A percentile compares a stretch with the other conserved stretches of the same genome.
phyloP scores from a whole-genome alignment of 2,113 vertebrate species.

The Chunga burmeisteri region DNA sequence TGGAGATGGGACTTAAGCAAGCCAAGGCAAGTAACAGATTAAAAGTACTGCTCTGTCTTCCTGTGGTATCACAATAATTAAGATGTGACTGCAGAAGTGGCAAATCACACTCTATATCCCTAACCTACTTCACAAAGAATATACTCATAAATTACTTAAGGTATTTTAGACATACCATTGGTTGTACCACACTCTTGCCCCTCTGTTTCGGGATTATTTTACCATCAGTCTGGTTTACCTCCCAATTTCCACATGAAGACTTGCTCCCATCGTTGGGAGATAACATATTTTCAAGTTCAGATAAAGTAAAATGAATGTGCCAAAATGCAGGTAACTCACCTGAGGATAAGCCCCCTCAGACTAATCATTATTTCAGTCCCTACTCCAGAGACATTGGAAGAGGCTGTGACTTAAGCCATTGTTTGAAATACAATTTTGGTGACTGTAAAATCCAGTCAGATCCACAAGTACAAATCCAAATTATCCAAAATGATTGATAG shows the following conservation, averaged over 20 bases:
- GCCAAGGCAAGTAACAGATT: neutral
- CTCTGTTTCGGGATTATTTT: neutral
- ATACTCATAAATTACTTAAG: neutral
- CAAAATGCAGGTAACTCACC: neutral
- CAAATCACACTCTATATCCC: neutral
- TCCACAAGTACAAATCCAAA: neutral
- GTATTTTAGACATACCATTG: neutral
- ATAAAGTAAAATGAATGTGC: neutral
- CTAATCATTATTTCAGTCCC: neutral
- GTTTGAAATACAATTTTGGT: neutral
- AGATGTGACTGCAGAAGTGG: neutral
- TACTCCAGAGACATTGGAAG: neutral
- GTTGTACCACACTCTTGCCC: neutral
- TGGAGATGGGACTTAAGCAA: neutral
- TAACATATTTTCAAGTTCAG: neutral
- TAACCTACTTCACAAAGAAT: neutral
- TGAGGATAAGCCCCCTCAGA: neutral
- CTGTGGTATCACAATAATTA: neutral
- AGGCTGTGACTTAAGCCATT: neutral
- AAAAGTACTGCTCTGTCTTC: neutral
- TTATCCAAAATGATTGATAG: neutral
- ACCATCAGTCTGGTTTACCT: neutral
- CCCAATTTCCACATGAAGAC: neutral
- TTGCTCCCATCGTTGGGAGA: neutral
- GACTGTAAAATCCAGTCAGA: neutral